Evolutionary conservation across 2,888 invertebrate genomes (phyloP).

Genomic region (Meta bourneti): DNA sequence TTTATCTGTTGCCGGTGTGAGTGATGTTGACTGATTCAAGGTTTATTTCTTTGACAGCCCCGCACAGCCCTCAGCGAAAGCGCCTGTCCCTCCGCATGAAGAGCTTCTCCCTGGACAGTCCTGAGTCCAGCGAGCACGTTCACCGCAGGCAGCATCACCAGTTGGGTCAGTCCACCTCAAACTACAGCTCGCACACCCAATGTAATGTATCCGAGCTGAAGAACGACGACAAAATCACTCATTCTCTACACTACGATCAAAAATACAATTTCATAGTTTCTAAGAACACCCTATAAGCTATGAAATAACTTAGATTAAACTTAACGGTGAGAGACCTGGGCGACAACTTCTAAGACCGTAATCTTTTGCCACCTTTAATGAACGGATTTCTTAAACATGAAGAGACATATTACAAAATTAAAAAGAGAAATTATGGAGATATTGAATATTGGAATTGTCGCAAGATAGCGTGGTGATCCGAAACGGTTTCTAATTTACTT

Average conservation of each 20-base stretch:
- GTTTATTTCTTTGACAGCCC: conserved; percentile 84
- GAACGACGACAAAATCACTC: background rate
- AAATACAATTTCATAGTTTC: background rate
- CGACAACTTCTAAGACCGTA: no score
- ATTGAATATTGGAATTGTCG: no score
- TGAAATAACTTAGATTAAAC: no score
- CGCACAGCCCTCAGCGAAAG: conserved; percentile 96
- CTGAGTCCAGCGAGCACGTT: conserved; percentile 87
- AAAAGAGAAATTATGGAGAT: no score
- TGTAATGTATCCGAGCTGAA: conserved; percentile 81
- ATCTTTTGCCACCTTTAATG: no score
- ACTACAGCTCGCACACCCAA: conserved; percentile 85
- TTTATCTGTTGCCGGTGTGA: no score
- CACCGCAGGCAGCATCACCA: conserved; percentile 77
- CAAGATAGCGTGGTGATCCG: no score
- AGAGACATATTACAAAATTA: no score
- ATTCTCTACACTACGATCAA: background rate
- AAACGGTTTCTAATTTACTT: no score
- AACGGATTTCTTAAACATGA: no score
- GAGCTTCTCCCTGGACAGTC: conserved; percentile 97
- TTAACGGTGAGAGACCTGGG: no score
- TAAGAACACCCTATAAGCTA: no score
- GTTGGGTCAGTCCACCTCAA: conserved; percentile 81
- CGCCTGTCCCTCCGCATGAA: conserved; percentile 98
- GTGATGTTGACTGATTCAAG: background rate